Evolutionary conservation across 2,888 invertebrate species (phyloP), one percentile per base, ranked within the genome.

Genomic region (Gandaritis pyraliata): DNA sequence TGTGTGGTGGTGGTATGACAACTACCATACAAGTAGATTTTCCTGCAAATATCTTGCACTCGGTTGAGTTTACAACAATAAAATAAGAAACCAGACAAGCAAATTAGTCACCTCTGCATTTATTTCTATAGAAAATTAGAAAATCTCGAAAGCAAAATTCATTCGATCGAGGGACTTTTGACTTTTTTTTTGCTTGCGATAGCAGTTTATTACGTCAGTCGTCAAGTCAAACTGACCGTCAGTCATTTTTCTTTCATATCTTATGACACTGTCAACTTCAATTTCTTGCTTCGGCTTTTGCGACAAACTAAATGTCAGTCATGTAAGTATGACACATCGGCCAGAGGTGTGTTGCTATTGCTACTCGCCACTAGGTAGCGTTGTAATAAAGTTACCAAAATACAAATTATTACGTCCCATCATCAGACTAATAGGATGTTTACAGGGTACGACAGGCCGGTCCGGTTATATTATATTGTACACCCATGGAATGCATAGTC

Each of bases 101-200:
- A 56, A 53, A 23, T 50, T 45, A 54, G 55, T 51, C 6, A 49
- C 36, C 43, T 30, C n/a, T 23, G 23, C 36, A 53, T 49, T 47
- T 46, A 56, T 45, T 62, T 56, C 56, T 57, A 55, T 55, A 6
- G 43, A 56, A 64, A 62, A 64, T 56, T 65, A 43, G 51, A 29
- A 57, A 57, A 64, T 57, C 62, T 58, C 51, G 64, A 74, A 70
- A 10, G 36, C 72, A 68, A 70, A 68, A 70, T n/a, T n/a, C n/a
- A n/a, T n/a, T n/a, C n/a, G n/a, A n/a, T 76, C 77, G 75, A 75
- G 53, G 51, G 49, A 52, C 43, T 36, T 54, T 61, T 58, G 51
- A n/a, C 52, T 41, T 61, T n/a, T n/a, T n/a, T n/a, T n/a, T n/a
- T n/a, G n/a, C n/a, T n/a, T 1, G 51, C 50, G 50, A 36, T 54